Evolutionary conservation across 2,797 vertebrate genomes (phyloP).

Genomic region (Clamator glandarius): DNA sequence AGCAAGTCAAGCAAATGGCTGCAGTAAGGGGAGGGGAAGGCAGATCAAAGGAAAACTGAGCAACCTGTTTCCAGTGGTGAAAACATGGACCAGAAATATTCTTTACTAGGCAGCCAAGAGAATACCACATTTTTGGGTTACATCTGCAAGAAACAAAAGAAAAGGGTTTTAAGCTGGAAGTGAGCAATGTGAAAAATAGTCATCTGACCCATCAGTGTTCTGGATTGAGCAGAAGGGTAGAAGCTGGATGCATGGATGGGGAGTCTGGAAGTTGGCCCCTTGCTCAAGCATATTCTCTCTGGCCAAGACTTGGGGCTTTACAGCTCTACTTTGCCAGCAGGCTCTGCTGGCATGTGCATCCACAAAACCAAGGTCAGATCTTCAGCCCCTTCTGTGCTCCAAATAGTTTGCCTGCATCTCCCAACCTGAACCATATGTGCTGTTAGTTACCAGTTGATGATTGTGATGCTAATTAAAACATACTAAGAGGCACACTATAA

Average conservation of each 20-base stretch:
- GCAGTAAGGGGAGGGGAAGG: background rate
- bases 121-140: background rate
- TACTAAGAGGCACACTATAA: slow-evolving; percentile 52
- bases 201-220: background rate
- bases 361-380: background rate
- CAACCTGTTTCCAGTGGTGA: background rate
- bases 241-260: background rate
- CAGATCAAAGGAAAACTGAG: background rate
- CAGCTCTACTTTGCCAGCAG: too few relatives aligned
- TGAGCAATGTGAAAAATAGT: accelerated
- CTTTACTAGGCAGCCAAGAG: background rate
- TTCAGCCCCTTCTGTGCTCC: background rate
- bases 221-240: background rate
- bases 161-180: background rate
- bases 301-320: background rate
- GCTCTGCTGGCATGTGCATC: background rate
- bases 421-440: background rate
- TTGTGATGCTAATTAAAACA: slow-evolving; percentile 71
- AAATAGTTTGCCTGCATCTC: background rate
- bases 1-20: background rate
- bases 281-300: background rate
- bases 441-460: slow-evolving; percentile 55
- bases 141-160: background rate
- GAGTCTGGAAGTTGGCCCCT: background rate
- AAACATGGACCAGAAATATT: background rate